A percentile compares a stretch with the other conserved stretches of the same genome.
These are phyloP conservation scores for Ditylenchus weischeri DNA, from an alignment of 2,888 invertebrate species.

Conservation along the genomic window DNA sequence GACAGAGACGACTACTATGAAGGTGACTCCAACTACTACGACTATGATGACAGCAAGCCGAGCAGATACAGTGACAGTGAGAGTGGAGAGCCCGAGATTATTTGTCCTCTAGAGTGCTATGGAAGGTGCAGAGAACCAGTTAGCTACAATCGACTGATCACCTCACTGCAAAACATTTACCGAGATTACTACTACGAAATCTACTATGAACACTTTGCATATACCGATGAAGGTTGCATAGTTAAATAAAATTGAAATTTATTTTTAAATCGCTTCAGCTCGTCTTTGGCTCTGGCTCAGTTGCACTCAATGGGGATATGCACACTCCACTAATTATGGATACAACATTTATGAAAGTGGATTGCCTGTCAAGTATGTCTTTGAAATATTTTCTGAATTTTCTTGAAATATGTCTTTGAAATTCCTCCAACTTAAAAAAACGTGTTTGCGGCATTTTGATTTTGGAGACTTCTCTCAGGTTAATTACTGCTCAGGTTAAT, in stretches of 20 bases:
- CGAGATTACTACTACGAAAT: slow-evolving; percentile 2
- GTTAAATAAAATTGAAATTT: neutral
- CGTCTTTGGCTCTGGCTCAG: slow-evolving; percentile 1
- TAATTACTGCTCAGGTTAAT: no score
- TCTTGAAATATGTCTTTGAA: no score
- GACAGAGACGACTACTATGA: slow-evolving; percentile 1
- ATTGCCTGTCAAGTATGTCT: neutral
- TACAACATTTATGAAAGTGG: slow-evolving; percentile 3
- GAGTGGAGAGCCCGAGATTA: neutral
- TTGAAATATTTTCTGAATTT: no score
- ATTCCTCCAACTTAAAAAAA: no score
- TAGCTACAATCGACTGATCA: neutral
- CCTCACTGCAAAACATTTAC: neutral
- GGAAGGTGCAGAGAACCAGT: neutral
- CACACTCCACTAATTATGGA: slow-evolving; percentile 4
- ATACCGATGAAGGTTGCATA: slow-evolving; percentile 2
- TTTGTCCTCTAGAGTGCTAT: neutral
- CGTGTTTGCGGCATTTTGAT: no score
- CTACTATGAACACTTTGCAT: neutral
- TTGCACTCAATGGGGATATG: slow-evolving; percentile 2
- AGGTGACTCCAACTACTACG: neutral
- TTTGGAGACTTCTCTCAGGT: no score
- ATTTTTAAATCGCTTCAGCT: neutral
- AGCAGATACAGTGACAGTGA: slow-evolving; percentile 3
- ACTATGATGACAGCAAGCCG: slow-evolving; percentile 3